Conservation (phyloP, 2,888 invertebrate genomes). For the Nephrotoma appendiculata region DNA sequence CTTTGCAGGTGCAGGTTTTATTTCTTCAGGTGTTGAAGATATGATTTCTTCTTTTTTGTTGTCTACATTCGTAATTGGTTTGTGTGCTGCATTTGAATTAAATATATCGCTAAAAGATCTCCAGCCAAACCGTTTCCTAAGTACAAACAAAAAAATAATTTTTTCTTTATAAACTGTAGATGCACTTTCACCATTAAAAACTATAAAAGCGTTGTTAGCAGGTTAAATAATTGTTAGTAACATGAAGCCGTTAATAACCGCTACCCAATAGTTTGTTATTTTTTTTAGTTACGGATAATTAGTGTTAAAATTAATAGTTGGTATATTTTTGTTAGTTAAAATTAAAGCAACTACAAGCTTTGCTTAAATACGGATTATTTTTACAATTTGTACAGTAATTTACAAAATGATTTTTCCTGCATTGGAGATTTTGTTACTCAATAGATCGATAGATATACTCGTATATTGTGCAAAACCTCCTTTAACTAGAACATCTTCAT, state of each 20-base stretch:
- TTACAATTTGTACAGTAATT: neutral
- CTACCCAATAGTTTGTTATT: neutral
- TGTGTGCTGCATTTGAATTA: neutral
- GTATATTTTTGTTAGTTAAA: neutral
- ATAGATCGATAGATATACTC: neutral
- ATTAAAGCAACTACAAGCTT: neutral
- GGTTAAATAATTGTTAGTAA: neutral
- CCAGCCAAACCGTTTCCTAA: constrained; percentile 32
- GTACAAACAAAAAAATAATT: neutral
- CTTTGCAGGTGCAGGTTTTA: neutral
- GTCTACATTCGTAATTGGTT: neutral
- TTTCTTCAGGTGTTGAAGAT: neutral
- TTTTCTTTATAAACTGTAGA: constrained; percentile 7
- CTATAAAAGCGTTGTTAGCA: neutral
- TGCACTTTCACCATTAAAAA: neutral
- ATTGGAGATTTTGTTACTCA: neutral
- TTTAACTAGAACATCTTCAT: neutral
- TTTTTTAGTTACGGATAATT: neutral
- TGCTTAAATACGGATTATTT: neutral
- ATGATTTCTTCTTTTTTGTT: neutral
- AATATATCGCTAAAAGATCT: constrained; percentile 26
- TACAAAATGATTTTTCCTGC: neutral
- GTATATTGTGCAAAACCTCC: neutral
- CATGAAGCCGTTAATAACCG: neutral
- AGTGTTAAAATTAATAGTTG: neutral